phyloP scores from a whole-genome alignment of 2,888 invertebrate genomes.

The Portevinia maculata region DNA sequence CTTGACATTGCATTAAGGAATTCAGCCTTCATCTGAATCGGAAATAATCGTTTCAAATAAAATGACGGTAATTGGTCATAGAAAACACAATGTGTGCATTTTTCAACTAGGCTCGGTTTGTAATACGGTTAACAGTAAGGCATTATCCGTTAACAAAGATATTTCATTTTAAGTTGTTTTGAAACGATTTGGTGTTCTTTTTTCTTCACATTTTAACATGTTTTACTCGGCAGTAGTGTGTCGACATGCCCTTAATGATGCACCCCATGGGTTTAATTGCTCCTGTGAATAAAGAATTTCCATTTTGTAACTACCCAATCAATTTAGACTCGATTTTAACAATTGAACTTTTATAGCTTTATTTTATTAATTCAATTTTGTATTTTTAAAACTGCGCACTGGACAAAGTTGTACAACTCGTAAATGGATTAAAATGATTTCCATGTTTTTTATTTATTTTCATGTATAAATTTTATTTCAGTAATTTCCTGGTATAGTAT shows the following conservation, averaged over 20 bases:
- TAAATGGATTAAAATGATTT: slow-evolving; percentile 21
- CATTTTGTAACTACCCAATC: slow-evolving; percentile 50
- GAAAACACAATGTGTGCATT: slow-evolving; percentile 50
- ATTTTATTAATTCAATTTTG: background rate
- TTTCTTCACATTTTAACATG: slow-evolving; percentile 1
- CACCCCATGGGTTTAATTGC: slow-evolving; percentile 10
- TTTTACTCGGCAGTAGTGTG: slow-evolving; percentile 2
- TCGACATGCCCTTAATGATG: slow-evolving; percentile 29
- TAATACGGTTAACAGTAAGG: slow-evolving; percentile 1
- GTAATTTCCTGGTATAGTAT: slow-evolving; percentile 37
- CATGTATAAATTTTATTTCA: slow-evolving; percentile 9
- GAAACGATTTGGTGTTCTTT: slow-evolving; percentile 2
- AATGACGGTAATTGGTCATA: slow-evolving; percentile 49
- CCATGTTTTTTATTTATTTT: background rate
- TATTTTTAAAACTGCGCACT: background rate
- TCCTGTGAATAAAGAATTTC: slow-evolving; percentile 14
- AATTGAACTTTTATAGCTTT: slow-evolving; percentile 12
- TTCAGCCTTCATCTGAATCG: too few species aligned
- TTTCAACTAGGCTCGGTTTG: background rate
- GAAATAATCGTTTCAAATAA: slow-evolving; percentile 58
- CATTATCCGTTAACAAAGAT: too few species aligned
- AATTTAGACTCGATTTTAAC: slow-evolving; percentile 57
- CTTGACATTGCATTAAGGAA: too few species aligned
- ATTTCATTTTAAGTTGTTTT: too few species aligned
- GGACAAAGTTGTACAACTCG: background rate